phyloP scores from a whole-genome alignment of 2,797 vertebrate genomes.

The Rhincodon typus region DNA sequence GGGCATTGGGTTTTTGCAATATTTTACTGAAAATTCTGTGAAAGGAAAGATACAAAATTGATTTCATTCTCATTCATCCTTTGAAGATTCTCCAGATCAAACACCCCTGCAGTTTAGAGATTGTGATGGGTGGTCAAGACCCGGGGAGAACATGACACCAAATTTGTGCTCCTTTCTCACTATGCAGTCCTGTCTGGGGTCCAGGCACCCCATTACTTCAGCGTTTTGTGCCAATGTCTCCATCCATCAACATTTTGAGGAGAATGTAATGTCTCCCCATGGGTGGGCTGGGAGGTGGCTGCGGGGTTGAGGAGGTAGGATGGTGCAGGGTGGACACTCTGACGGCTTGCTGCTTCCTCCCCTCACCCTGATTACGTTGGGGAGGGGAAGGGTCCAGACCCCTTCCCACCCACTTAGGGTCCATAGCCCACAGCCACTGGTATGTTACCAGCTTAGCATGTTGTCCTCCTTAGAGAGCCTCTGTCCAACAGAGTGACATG shows the following conservation, averaged over 20 bases:
- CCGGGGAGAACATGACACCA: background rate
- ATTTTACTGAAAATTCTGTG: background rate
- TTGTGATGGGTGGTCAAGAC: background rate
- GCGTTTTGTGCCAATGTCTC: background rate
- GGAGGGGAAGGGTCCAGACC: too few relatives aligned
- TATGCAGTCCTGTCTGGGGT: background rate
- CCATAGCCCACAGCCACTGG: too few relatives aligned
- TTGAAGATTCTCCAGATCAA: background rate
- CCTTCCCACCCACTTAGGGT: too few relatives aligned
- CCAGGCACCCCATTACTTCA: background rate
- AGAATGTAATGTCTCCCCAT: background rate
- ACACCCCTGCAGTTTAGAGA: too few relatives aligned
- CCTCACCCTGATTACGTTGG: too few relatives aligned
- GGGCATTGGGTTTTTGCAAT: background rate
- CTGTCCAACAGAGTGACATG: too few relatives aligned
- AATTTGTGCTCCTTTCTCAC: background rate
- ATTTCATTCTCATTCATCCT: background rate
- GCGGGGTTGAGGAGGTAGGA: too few relatives aligned
- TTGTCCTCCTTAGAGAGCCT: too few relatives aligned
- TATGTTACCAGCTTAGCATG: too few relatives aligned
- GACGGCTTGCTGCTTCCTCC: too few relatives aligned
- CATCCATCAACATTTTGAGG: background rate
- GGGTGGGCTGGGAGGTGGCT: background rate
- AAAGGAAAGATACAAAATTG: too few relatives aligned
- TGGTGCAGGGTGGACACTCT: too few relatives aligned